Percentiles rank a stretch among this genome's conserved stretches.
Evolutionary conservation across 2,888 invertebrate species (phyloP).

Genomic region (Microctonus aethiopoides): DNA sequence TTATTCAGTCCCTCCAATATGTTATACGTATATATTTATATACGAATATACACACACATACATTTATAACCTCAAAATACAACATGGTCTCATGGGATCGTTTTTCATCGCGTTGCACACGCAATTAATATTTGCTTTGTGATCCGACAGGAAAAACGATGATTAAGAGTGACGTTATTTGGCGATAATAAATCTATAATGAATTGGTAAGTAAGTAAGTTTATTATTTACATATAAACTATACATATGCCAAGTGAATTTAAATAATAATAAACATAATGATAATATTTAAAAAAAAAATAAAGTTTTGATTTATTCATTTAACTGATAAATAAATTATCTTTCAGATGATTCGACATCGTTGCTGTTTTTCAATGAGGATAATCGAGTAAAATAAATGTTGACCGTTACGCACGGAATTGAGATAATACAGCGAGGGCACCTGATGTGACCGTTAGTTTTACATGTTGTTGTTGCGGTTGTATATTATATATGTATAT

Average conservation of each 20-base stretch:
- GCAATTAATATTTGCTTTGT: conserved; percentile 21
- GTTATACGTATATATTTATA: not conserved
- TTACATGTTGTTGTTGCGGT: conserved; percentile 7
- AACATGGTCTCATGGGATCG: conserved; percentile 33
- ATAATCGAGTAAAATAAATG: not conserved
- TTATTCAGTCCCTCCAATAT: conserved; percentile 3
- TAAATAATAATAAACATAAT: not conserved
- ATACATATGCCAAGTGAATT: not conserved
- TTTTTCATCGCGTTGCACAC: conserved; percentile 31
- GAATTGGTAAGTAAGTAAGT: not conserved
- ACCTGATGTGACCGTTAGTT: conserved; percentile 21
- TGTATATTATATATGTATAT: not conserved
- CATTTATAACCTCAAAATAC: too few species aligned
- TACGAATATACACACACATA: not conserved
- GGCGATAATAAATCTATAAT: not conserved
- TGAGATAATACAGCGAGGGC: conserved; percentile 16
- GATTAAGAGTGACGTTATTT: conserved; percentile 38
- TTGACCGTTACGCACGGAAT: conserved; percentile 21
- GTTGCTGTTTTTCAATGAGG: not conserved
- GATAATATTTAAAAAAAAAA: too few species aligned
- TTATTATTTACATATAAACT: not conserved
- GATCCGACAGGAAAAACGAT: conserved; percentile 36
- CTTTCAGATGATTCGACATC: not conserved
- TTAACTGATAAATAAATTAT: not conserved
- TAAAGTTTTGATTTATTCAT: not conserved